Evolutionary conservation across 2,888 invertebrate genomes (phyloP), one percentile per base, ranked within the genome.

Genomic region (Ornithoptera priamus): DNA sequence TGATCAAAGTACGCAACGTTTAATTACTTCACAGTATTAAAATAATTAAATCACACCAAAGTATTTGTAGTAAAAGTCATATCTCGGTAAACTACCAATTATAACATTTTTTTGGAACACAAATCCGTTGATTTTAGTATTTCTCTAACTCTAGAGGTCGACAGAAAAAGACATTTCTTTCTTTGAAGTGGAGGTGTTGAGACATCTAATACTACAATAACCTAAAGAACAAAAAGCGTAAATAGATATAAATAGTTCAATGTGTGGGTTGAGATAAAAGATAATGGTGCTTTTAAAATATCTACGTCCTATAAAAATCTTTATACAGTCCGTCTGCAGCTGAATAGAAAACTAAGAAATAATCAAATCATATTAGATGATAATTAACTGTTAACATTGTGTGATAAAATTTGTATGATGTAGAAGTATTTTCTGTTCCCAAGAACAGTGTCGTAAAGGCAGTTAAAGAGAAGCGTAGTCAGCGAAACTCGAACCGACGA

Each of bases 381-480:
- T 24, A 18, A 6, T 42, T 60, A 22, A 56, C 46, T 61, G 50
- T n/a, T 12, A 15, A 69, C 57, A 22, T 56, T 20, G 62, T 22
- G 39, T 22, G 57, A 65, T 58, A 46, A 56, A 30, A 61, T 65
- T 66, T 62, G 39, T 65, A 42, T 69, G 65, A 69, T 46, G 24
- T 30, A 46, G 24, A 65, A 65, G 64, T 65, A 69, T 64, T 69
- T 64, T 56, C 17, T 30, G 56, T 69, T 69, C 42, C 39, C 64
- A 50, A 58, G 69, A 65, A 62, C 30, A 15, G 69, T 50, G 69
- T 69, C 69, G 62, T 69, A 69, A 69, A 65, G 57, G 65, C 46
- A 62, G n/a, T 53, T 57, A 36, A 22, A 61, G 62, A 50, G 36
- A 50, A 36, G 22, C 53, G 62, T 42, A 62, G 66, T 66, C 66